Evolutionary conservation across 2,888 invertebrate genomes (phyloP).

Genomic region (Cosmopolites sordidus): DNA sequence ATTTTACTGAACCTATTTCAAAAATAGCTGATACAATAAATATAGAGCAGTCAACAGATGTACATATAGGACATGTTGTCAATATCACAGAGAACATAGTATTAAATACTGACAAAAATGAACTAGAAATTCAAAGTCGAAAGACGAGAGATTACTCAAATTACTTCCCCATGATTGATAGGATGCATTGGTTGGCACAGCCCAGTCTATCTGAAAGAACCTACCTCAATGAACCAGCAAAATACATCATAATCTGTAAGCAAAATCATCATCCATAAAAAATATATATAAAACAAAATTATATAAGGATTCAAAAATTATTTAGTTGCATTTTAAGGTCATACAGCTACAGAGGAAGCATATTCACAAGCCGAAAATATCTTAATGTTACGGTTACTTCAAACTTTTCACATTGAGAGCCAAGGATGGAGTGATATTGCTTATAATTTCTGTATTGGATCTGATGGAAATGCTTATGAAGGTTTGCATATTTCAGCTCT

Average conservation of each 20-base stretch:
- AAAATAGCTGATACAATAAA: slow-evolving; percentile 29
- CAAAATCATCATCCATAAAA: too few species aligned
- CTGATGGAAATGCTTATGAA: slow-evolving; percentile 56
- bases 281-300: too few species aligned
- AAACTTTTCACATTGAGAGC: slow-evolving; percentile 53
- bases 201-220: slow-evolving; percentile 44
- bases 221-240: slow-evolving; percentile 44
- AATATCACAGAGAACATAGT: slow-evolving; percentile 48
- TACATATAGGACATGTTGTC: slow-evolving; percentile 52
- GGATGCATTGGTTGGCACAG: slow-evolving; percentile 52
- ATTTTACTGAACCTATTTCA: background rate
- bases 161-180: slow-evolving; percentile 33
- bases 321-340: slow-evolving; percentile 46
- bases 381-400: slow-evolving; percentile 49
- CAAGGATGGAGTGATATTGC: slow-evolving; percentile 52
- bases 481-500: slow-evolving; percentile 30
- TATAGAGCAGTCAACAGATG: slow-evolving; percentile 48
- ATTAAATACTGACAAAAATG: slow-evolving; percentile 11
- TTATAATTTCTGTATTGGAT: slow-evolving; percentile 56
- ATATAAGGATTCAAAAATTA: too few species aligned
- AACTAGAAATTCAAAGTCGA: background rate
- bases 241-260: slow-evolving; percentile 52
- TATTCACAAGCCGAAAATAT: slow-evolving; percentile 49
- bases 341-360: slow-evolving; percentile 52
- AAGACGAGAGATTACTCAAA: background rate